Evolutionary conservation across 2,888 invertebrate genomes (phyloP).

Genomic region (Diaphora mendica): DNA sequence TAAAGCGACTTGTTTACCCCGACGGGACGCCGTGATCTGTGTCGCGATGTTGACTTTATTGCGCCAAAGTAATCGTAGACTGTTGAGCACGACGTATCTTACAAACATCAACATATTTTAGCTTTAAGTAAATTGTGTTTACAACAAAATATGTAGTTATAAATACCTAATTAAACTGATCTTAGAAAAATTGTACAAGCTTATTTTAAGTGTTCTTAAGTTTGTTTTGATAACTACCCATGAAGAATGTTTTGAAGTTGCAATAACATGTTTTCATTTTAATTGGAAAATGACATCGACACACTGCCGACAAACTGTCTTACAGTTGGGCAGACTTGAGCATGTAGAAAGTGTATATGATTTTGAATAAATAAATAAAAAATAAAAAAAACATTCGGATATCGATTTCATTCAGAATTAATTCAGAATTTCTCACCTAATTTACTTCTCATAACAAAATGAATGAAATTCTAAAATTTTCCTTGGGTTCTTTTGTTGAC

Average conservation of each 20-base stretch:
- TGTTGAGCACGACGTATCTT: conserved; percentile 22
- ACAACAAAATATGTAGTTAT: background rate
- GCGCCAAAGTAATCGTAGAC: conserved; percentile 52
- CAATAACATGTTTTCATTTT: background rate
- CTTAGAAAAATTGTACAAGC: background rate
- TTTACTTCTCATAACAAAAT: background rate
- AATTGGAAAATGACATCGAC: too few species aligned
- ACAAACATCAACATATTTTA: conserved; percentile 7
- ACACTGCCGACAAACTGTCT: too few species aligned
- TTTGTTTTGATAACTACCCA: background rate
- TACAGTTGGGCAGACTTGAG: too few species aligned
- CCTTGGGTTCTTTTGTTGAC: too few species aligned
- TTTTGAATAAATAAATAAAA: too few species aligned
- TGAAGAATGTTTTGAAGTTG: background rate
- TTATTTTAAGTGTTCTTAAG: background rate
- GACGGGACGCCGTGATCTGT: conserved; percentile 71
- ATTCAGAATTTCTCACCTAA: background rate
- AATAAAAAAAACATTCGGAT: background rate
- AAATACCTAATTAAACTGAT: background rate
- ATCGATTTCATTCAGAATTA: background rate
- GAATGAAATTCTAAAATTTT: too few species aligned
- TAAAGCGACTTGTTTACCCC: conserved; percentile 76
- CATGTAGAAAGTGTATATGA: too few species aligned
- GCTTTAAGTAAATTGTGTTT: background rate
- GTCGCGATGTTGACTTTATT: conserved; percentile 67